Evolutionary conservation across 1,140 invertebrate genomes (phyloP).

Genomic region (Drosophila auraria): DNA sequence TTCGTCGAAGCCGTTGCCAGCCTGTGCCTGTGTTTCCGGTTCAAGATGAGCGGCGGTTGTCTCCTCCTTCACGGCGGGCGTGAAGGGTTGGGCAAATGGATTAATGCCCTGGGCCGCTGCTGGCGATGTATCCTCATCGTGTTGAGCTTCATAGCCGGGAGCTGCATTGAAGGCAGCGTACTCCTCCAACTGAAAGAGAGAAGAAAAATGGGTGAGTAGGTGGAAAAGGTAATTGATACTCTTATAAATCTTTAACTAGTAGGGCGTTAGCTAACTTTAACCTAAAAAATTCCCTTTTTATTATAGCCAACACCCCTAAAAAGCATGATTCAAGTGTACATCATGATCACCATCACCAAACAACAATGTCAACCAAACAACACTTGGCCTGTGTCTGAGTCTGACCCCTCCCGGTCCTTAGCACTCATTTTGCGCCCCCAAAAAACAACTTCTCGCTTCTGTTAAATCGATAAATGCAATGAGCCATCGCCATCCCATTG

Average conservation of each 20-base stretch:
- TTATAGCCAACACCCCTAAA: conserved; percentile 4
- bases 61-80: conserved; percentile 24
- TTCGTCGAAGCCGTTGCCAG: conserved; percentile 36
- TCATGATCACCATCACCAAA: not conserved
- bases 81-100: conserved; percentile 61
- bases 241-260: not conserved
- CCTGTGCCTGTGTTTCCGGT: conserved; percentile 29
- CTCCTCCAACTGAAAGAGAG: conserved; percentile 63
- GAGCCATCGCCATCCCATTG: conserved; percentile 51
- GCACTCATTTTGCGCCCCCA: conserved; percentile 9
- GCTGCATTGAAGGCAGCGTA: conserved; percentile 65
- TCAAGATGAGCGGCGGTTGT: conserved; percentile 1
- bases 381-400: conserved; percentile 16
- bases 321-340: conserved; percentile 1
- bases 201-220: conserved; percentile 11
- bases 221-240: not conserved
- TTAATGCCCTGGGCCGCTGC: conserved; percentile 30
- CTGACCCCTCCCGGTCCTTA: conserved; percentile 1
- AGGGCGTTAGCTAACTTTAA: not conserved
- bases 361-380: conserved; percentile 17
- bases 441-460: conserved; percentile 20
- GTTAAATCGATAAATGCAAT: conserved; percentile 77
- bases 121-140: conserved; percentile 7
- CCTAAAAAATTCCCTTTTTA: not conserved
- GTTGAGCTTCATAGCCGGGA: conserved; percentile 42